These are phyloP conservation scores for Tenualosa thibaudeaui DNA, from an alignment of 2,797 vertebrate genomes.

Conservation along the genomic window DNA sequence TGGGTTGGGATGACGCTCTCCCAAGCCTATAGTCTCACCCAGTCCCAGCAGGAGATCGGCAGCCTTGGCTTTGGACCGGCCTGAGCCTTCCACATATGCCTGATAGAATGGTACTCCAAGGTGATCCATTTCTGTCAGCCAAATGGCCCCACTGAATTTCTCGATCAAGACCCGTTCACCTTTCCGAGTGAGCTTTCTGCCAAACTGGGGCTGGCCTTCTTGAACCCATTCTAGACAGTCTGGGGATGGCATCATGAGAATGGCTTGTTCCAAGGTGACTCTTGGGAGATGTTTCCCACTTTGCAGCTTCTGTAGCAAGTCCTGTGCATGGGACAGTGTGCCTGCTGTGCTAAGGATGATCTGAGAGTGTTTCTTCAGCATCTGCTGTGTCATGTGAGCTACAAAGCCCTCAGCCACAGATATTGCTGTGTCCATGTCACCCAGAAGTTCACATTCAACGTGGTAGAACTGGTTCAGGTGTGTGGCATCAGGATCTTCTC, in stretches of 20 bases:
- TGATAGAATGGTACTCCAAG: conserved; percentile 81
- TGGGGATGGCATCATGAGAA: conserved; percentile 74
- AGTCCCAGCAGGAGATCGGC: conserved; percentile 78
- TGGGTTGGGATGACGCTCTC: conserved; percentile 75
- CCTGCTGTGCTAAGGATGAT: conserved; percentile 71
- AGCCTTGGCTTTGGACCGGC: conserved; percentile 73
- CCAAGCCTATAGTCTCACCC: conserved; percentile 79
- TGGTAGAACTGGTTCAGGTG: conserved; percentile 84
- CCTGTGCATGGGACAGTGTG: conserved; percentile 64
- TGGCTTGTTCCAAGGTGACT: conserved; percentile 73
- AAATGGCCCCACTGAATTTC: conserved; percentile 73
- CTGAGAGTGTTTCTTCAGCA: conserved; percentile 73
- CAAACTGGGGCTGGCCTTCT: conserved; percentile 74
- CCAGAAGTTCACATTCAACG: conserved; percentile 78
- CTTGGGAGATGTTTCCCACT: conserved; percentile 65
- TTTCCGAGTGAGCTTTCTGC: conserved; percentile 78
- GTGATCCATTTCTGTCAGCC: conserved; percentile 82
- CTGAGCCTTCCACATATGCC: conserved; percentile 73
- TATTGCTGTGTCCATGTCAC: conserved; percentile 75
- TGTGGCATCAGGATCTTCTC: conserved; percentile 78
- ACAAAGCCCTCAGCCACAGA: conserved; percentile 73
- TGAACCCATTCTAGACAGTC: conserved; percentile 79
- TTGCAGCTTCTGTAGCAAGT: conserved; percentile 66
- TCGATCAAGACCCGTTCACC: conserved; percentile 74
- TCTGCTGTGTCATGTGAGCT: conserved; percentile 68